Evolutionary conservation across 2,797 vertebrate genomes (phyloP).

Genomic region (Peromyscus eremicus): DNA sequence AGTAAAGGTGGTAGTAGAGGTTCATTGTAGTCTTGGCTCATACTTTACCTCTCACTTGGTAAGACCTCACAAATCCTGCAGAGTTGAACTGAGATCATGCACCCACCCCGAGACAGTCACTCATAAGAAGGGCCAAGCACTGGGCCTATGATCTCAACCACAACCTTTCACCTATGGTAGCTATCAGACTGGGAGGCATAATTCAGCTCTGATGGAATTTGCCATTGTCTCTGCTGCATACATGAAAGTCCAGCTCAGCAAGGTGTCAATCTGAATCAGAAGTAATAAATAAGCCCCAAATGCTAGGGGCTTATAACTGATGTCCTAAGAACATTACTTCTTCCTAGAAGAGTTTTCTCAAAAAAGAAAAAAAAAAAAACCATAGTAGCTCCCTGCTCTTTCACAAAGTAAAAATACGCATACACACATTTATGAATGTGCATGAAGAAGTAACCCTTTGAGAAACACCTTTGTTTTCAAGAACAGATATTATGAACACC

Average conservation of each 20-base stretch:
- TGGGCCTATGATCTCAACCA: conserved; percentile 49
- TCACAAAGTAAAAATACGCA: conserved; percentile 62
- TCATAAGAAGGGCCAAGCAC: conserved; percentile 27
- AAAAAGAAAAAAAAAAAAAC: neutral
- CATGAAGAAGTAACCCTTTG: conserved; percentile 33
- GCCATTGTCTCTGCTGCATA: conserved; percentile 38
- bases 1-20: neutral
- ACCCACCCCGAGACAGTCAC: neutral
- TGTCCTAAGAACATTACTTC: conserved; percentile 58
- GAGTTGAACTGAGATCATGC: conserved; percentile 24
- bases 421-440: conserved; percentile 3
- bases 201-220: conserved; percentile 59
- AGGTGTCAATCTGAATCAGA: conserved; percentile 37
- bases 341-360: conserved; percentile 32
- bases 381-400: conserved; percentile 19
- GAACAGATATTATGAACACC: conserved; percentile 64
- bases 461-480: conserved; percentile 72
- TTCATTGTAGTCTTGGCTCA: neutral
- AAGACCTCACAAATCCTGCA: neutral
- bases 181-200: conserved; percentile 16
- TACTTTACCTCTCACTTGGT: neutral
- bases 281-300: conserved; percentile 65
- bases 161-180: conserved; percentile 25
- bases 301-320: conserved; percentile 52
- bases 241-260: conserved; percentile 56